phyloP scores from a whole-genome alignment of 2,888 invertebrate genomes.

The Lycia hirtaria region DNA sequence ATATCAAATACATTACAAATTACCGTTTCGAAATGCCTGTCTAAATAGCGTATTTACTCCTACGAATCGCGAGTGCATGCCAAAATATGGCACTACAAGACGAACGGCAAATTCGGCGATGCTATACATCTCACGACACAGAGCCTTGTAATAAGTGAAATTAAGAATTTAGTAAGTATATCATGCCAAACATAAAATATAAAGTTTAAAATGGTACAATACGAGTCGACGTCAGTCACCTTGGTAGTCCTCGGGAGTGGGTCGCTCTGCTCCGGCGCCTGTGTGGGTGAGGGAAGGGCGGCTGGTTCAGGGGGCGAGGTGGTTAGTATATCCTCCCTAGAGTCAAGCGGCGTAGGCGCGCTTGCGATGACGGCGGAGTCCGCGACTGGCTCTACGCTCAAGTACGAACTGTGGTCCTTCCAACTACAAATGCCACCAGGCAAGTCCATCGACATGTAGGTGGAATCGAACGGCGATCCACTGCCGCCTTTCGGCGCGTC shows the following conservation, averaged over 20 bases:
- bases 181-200: slow-evolving; percentile 84
- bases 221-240: slow-evolving; percentile 83
- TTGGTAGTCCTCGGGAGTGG: slow-evolving; percentile 71
- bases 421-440: slow-evolving; percentile 93
- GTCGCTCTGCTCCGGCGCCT: slow-evolving; percentile 67
- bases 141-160: slow-evolving; percentile 75
- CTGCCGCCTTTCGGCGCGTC: slow-evolving; percentile 63
- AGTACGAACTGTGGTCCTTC: slow-evolving; percentile 92
- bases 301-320: slow-evolving; percentile 74
- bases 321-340: slow-evolving; percentile 83
- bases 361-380: slow-evolving; percentile 26
- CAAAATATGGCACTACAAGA: slow-evolving; percentile 81
- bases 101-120: slow-evolving; percentile 70
- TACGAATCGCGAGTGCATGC: slow-evolving; percentile 61
- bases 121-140: slow-evolving; percentile 74
- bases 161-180: slow-evolving; percentile 79
- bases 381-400: slow-evolving; percentile 82
- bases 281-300: slow-evolving; percentile 72
- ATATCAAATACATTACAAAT: slow-evolving; percentile 48
- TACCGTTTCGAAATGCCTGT: slow-evolving; percentile 55
- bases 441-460: slow-evolving; percentile 89
- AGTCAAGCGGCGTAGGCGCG: slow-evolving; percentile 53
- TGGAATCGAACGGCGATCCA: slow-evolving; percentile 79
- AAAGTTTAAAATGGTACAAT: slow-evolving; percentile 81
- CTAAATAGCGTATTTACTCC: slow-evolving; percentile 51